phyloP scores from a whole-genome alignment of 1,140 invertebrate species.

The Plodia interpunctella region DNA sequence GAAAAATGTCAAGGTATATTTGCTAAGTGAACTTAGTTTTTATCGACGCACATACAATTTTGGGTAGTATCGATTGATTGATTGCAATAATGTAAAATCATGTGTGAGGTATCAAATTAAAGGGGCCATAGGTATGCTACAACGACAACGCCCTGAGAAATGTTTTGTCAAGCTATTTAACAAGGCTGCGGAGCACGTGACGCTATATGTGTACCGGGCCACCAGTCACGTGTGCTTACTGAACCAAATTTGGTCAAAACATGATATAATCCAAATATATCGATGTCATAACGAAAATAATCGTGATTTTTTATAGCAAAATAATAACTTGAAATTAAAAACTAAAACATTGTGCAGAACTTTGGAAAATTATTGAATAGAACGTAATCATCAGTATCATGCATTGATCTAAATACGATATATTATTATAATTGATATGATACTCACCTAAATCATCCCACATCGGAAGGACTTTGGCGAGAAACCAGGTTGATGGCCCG shows the following conservation, averaged over 20 bases:
- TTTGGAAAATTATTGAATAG: too few relatives aligned
- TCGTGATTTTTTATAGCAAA: too few relatives aligned
- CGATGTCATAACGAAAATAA: constrained; percentile 29
- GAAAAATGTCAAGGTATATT: constrained; percentile 14
- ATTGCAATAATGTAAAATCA: not conserved
- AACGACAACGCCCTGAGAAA: constrained; percentile 25
- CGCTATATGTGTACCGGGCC: constrained; percentile 6
- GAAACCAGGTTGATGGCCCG: too few relatives aligned
- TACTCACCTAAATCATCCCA: too few relatives aligned
- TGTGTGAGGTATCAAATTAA: constrained; percentile 24
- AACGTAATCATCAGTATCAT: too few relatives aligned
- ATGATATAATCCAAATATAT: constrained; percentile 40
- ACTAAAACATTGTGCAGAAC: too few relatives aligned
- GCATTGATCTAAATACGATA: too few relatives aligned
- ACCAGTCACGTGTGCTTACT: constrained; percentile 48
- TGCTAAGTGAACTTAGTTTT: constrained; percentile 4
- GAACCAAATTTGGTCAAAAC: constrained; percentile 27
- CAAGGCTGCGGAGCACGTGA: constrained; percentile 40
- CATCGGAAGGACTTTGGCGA: too few relatives aligned
- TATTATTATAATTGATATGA: too few relatives aligned
- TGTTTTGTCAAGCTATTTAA: constrained; percentile 26
- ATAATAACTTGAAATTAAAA: too few relatives aligned
- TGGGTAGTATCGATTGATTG: constrained; percentile 3
- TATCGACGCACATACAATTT: not conserved
- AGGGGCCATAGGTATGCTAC: constrained; percentile 30